Evolutionary conservation across 2,113 vertebrate genomes (phyloP).

Genomic region (Telmatochromis sp.): DNA sequence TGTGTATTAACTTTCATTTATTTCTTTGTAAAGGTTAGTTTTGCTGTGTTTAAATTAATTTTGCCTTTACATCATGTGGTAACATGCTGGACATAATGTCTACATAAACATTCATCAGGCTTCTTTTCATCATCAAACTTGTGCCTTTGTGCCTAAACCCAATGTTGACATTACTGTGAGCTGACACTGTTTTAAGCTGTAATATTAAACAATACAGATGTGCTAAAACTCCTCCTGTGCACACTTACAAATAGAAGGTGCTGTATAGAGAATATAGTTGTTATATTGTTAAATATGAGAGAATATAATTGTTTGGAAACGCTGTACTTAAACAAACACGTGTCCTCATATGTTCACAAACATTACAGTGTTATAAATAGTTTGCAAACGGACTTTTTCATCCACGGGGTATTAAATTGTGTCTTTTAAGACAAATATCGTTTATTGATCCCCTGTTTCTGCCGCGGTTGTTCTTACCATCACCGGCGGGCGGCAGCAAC

Average conservation of each 20-base stretch:
- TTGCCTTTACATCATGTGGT: neutral
- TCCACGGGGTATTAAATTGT: neutral
- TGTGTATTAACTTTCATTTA: neutral
- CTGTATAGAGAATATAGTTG: neutral
- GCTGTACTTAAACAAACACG: neutral
- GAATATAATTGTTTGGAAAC: neutral
- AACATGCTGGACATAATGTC: neutral
- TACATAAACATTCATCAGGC: neutral
- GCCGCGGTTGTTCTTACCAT: constrained; percentile 5
- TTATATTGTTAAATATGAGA: neutral
- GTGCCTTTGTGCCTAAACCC: no score
- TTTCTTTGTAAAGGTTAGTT: neutral
- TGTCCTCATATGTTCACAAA: neutral
- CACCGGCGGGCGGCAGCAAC: neutral
- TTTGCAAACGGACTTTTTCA: neutral
- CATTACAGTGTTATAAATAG: neutral
- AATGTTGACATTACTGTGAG: neutral
- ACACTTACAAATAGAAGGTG: neutral
- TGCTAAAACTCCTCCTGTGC: neutral
- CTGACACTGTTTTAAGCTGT: neutral
- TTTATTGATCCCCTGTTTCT: neutral
- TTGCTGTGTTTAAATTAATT: neutral
- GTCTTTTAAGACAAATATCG: neutral
- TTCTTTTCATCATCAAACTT: neutral
- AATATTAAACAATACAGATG: neutral